A percentile compares a stretch with the other conserved stretches of the same genome.
These are phyloP conservation scores for Pterostichus niger DNA, from an alignment of 2,888 invertebrate genomes.

Conservation along the genomic window DNA sequence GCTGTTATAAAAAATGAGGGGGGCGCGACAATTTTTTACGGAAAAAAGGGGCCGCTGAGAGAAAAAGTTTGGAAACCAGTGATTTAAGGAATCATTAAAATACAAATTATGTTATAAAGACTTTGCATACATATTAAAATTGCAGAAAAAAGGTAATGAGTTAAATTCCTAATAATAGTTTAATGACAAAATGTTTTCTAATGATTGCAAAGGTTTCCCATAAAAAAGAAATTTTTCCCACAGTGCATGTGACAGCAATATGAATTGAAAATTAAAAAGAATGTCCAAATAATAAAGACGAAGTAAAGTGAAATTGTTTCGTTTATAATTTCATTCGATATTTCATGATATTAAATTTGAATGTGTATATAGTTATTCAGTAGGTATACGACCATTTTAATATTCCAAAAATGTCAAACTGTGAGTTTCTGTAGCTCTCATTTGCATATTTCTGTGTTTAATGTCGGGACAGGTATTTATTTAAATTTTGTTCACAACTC, in stretches of 20 bases:
- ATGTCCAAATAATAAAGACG: background rate
- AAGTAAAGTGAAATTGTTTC: conserved; percentile 6
- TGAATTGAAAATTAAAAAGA: background rate
- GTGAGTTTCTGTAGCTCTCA: conserved; percentile 27
- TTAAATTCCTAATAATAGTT: background rate
- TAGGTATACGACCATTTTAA: conserved; percentile 48
- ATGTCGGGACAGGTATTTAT: conserved; percentile 39
- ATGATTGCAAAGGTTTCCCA: background rate
- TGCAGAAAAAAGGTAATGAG: background rate
- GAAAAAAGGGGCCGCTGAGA: too few relatives aligned
- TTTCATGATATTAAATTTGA: conserved; percentile 37
- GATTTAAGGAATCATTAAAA: too few relatives aligned
- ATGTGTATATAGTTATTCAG: conserved; percentile 39
- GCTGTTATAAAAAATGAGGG: too few relatives aligned
- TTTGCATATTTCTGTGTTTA: conserved; percentile 52
- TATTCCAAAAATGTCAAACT: conserved; percentile 51
- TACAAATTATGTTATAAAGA: too few relatives aligned
- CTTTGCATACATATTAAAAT: background rate
- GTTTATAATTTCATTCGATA: conserved; percentile 16
- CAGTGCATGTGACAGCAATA: background rate
- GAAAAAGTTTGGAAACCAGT: too few relatives aligned
- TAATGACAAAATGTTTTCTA: background rate
- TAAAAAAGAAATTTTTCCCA: too few relatives aligned
- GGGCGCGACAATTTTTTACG: too few relatives aligned
- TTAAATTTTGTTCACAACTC: conserved; percentile 54